phyloP scores from a whole-genome alignment of 2,888 invertebrate genomes.

The Netelia melanura region DNA sequence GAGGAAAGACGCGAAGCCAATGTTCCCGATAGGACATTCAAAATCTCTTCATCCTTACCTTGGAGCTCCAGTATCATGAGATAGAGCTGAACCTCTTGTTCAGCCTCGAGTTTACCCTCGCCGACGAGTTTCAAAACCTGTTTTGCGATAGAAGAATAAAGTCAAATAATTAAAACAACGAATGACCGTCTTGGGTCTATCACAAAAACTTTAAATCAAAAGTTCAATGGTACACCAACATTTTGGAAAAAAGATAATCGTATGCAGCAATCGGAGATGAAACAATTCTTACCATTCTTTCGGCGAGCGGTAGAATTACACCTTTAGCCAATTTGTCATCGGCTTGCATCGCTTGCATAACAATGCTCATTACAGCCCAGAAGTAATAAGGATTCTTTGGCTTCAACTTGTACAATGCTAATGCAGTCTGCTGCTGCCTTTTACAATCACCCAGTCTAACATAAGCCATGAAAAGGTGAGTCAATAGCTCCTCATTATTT shows the following conservation, averaged over 20 bases:
- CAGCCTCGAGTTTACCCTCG: slow-evolving; percentile 95
- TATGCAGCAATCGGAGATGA: not conserved
- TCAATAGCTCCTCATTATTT: slow-evolving; percentile 95
- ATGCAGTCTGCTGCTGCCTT: slow-evolving; percentile 95
- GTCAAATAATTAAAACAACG: slow-evolving; percentile 1
- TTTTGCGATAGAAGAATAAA: not conserved
- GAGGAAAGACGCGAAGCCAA: slow-evolving; percentile 84
- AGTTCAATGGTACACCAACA: not conserved
- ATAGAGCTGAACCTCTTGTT: slow-evolving; percentile 96
- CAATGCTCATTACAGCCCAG: slow-evolving; percentile 99
- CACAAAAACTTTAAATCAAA: not conserved
- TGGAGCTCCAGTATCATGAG: slow-evolving; percentile 94
- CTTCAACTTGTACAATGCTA: slow-evolving; percentile 95
- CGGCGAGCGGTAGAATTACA: slow-evolving; percentile 94
- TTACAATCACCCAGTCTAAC: slow-evolving; percentile 96
- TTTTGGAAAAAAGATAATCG: not conserved
- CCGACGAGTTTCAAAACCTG: slow-evolving; percentile 90
- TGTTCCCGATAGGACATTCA: slow-evolving; percentile 92
- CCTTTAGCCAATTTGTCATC: slow-evolving; percentile 85
- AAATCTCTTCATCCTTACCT: slow-evolving; percentile 92
- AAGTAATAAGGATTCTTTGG: slow-evolving; percentile 98
- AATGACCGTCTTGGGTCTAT: not conserved
- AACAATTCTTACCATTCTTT: slow-evolving; percentile 91
- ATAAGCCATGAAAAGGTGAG: slow-evolving; percentile 98
- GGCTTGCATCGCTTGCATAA: slow-evolving; percentile 91